Evolutionary conservation across 2,888 invertebrate species (phyloP).

Genomic region (Nasonia oneida): DNA sequence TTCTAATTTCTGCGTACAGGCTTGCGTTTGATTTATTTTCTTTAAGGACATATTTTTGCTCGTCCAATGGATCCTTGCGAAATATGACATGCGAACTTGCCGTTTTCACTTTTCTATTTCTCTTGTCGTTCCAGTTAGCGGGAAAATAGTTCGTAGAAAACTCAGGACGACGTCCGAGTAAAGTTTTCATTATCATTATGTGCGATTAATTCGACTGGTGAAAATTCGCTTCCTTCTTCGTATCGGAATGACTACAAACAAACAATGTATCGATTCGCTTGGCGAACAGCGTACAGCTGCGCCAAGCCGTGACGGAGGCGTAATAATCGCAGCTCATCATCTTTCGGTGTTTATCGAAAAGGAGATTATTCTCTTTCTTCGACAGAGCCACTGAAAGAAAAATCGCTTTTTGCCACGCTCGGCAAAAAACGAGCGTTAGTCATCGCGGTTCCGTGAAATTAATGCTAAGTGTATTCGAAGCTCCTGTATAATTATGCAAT

Average conservation of each 20-base stretch:
- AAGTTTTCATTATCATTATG: too few relatives aligned
- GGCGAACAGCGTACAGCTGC: neutral
- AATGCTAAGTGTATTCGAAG: neutral
- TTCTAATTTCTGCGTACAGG: constrained; percentile 24
- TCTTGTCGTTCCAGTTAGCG: neutral
- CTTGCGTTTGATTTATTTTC: constrained; percentile 28
- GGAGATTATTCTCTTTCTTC: constrained; percentile 9
- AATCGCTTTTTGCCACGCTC: neutral
- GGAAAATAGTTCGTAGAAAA: neutral
- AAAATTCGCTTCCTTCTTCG: neutral
- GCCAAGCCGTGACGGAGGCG: constrained; percentile 16
- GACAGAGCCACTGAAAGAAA: neutral
- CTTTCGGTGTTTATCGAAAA: constrained; percentile 6
- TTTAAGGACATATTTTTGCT: constrained; percentile 18
- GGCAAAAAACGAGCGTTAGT: neutral
- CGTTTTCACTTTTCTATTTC: neutral
- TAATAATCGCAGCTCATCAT: constrained; percentile 31
- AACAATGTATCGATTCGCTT: constrained; percentile 34
- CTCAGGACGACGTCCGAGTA: too few relatives aligned
- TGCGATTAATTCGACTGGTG: too few relatives aligned
- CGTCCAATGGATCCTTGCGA: neutral
- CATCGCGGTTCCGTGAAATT: constrained; percentile 25
- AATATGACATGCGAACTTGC: neutral
- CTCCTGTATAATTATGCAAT: neutral
- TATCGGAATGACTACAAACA: constrained; percentile 29